Evolutionary conservation across 1,140 invertebrate genomes (phyloP).

Genomic region (Pseudomyrmex concolor): DNA sequence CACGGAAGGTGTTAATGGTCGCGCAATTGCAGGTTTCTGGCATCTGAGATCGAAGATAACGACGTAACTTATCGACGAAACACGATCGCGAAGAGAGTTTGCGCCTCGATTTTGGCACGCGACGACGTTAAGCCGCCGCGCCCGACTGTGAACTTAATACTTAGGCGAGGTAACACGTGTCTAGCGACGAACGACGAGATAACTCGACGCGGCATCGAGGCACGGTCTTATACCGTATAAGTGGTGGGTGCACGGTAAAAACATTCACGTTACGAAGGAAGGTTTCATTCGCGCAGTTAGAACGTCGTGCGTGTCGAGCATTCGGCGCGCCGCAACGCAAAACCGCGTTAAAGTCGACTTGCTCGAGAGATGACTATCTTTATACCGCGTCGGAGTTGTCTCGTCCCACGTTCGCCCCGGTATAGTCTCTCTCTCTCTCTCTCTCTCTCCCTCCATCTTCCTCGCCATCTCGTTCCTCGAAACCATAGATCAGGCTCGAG

Average conservation of each 20-base stretch:
- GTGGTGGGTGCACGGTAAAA: neutral
- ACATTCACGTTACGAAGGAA: neutral
- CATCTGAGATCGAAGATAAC: constrained; percentile 6
- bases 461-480: constrained; percentile 59
- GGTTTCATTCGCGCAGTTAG: constrained; percentile 31
- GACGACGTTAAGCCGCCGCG: constrained; percentile 2
- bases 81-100: neutral
- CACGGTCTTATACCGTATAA: constrained; percentile 37
- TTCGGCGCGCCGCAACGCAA: constrained; percentile 54
- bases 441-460: neutral
- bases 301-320: constrained; percentile 42
- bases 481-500: constrained; percentile 66
- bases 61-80: constrained; percentile 4
- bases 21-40: neutral
- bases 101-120: constrained; percentile 23
- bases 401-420: constrained; percentile 24
- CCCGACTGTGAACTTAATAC: neutral
- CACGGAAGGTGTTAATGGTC: neutral
- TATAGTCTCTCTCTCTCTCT: constrained; percentile 34
- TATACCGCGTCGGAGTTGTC: constrained; percentile 20
- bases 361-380: constrained; percentile 59
- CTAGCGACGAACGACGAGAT: constrained; percentile 23
- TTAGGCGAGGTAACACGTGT: constrained; percentile 33
- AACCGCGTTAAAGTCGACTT: constrained; percentile 38
- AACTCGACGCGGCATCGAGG: constrained; percentile 18